Evolutionary conservation across 2,113 vertebrate genomes (phyloP), one percentile per base, ranked within the genome.

Genomic region (Petaurus breviceps): DNA sequence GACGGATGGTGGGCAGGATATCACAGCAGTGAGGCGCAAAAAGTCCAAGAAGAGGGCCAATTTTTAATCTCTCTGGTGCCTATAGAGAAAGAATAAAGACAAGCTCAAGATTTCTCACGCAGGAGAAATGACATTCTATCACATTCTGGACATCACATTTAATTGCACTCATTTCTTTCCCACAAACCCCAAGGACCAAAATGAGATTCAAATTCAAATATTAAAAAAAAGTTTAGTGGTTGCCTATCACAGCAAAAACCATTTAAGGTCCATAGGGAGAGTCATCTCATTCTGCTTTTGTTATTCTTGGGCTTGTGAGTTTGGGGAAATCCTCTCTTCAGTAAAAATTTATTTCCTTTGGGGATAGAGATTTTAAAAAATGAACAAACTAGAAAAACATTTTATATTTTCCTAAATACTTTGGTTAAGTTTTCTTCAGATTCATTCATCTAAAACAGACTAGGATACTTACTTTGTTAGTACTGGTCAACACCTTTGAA

Each of bases 1-100:
- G 95, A 0, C 97, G 97, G 89, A 97, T 97, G 61, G 96, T 93
- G 28, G 98, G 91, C 49, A 98, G 95, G 23, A 93, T 94, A 68
- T 98, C 98, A 19, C 98, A 98, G 51, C 90, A 96, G 89, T 98
- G 97, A 31, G 98, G 98, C 49, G 68, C 97, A 68, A 98, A 94
- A 7, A 98, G 96, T 37, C 98, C 97, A 0, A 98, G 95, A 12
- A 98, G 95, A 2, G 98, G 94, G 10, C 96, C 97, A 0, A 98
- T 97, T 96, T 92, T 96, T 90, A 98, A 98, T 52, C 96, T 94
- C 1, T 94, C 53, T 52, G 97, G 98, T 28, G 97, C 95, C 98
- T 98, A 94, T 16, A 90, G 90, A 50, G 26, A 90, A 90, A 90
- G 84, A 84, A 90, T 46, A 95, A 92, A 96, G 51, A 68, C 89